Conservation (phyloP, 2,888 invertebrate genomes). For the Aelia acuminata region DNA sequence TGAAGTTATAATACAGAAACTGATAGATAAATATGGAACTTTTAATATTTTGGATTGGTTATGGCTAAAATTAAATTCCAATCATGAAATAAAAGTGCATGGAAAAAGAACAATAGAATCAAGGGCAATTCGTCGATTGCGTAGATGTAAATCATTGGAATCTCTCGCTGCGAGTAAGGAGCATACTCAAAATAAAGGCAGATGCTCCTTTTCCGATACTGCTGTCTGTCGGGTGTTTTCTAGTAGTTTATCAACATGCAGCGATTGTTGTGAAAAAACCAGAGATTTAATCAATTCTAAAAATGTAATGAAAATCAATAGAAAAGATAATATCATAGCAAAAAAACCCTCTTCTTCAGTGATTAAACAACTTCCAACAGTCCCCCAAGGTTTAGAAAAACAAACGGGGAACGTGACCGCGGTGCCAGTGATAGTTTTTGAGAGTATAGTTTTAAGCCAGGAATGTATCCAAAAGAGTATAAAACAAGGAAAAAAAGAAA, state of each 20-base stretch:
- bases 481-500: neutral
- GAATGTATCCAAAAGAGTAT: neutral
- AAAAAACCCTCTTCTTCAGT: neutral
- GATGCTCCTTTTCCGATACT: neutral
- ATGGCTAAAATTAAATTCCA: neutral
- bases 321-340: neutral
- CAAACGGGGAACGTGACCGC: neutral
- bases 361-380: too few relatives aligned
- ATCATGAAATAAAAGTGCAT: neutral
- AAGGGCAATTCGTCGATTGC: neutral
- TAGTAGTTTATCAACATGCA: neutral
- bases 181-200: neutral
- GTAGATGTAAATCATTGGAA: neutral
- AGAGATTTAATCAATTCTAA: neutral
- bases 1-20: neutral
- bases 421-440: neutral
- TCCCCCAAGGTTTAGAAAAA: neutral
- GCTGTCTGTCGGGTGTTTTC: neutral
- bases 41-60: neutral
- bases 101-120: neutral
- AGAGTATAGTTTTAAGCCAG: neutral
- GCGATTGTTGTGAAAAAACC: neutral
- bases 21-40: constrained; percentile 1
- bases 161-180: neutral
- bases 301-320: neutral